Evolutionary conservation across 2,888 invertebrate genomes (phyloP), one percentile per base, ranked within the genome.

Genomic region (Dexiosoma caninum): DNA sequence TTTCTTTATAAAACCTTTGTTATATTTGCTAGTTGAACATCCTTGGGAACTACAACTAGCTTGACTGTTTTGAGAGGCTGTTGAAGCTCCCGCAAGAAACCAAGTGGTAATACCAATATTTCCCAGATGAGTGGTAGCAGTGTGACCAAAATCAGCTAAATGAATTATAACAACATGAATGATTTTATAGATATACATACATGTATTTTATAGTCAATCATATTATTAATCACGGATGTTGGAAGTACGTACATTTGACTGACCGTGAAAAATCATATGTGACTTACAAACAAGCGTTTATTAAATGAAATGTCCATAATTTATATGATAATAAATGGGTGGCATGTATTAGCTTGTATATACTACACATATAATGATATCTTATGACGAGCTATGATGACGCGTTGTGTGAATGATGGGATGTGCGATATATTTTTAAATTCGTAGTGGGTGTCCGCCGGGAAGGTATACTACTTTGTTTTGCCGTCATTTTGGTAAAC

Each of bases 91-190:
- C 79, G 90, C 87, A 87, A 90, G 90, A 85, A 88, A 90, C 89
- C 90, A 90, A 83, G 90, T 90, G 85, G 90, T 90, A 59, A 90
- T 88, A 86, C 90, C 90, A 82, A 90, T 86, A 83, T 85, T 87
- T 84, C 88, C 87, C 83, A 89, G 84, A 80, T 86, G 85, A 80
- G 83, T 84, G 62, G 85, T 86, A 32, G 85, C 82, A 78, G 84
- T 83, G 77, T 83, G 83, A 66, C 85, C 85, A 82, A 86, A 84
- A 83, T 89, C 90, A 87, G 86, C 90, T 90, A 84, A 82, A 83
- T 82, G 57, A 64, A 51, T 59, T 70, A 57, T 21, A 62, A 62
- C 14, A 46, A 49, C 14, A 64, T 78, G 64, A 70, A 55, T 64
- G 44, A 10, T 14, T 51, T 32, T 55, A 71, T 49, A 80, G 16